A percentile compares a stretch with the other conserved stretches of the same genome.
These are phyloP conservation scores for Lordiphosa stackelbergi DNA, from an alignment of 1,140 invertebrate species.

Conservation along the genomic window DNA sequence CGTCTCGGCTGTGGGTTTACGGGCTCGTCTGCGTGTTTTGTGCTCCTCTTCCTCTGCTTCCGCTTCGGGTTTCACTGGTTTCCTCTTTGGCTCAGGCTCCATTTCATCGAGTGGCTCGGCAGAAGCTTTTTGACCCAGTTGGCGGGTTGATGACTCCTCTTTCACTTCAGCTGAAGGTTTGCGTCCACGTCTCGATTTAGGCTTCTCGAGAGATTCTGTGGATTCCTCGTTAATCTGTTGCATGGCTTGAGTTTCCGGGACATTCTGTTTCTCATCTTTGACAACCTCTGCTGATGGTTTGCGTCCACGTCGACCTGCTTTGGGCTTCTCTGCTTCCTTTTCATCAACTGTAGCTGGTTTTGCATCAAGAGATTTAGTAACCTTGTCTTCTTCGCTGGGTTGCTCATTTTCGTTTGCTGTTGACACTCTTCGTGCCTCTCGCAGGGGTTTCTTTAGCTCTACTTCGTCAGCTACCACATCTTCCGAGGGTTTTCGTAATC, in stretches of 20 bases:
- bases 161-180: conserved; percentile 13
- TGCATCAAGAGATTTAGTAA: not conserved
- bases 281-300: conserved; percentile 9
- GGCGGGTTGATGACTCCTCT: not conserved
- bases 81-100: conserved; percentile 9
- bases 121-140: conserved; percentile 5
- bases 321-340: not conserved
- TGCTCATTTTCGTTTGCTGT: too few species aligned
- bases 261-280: conserved; percentile 1
- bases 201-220: not conserved
- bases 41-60: conserved; percentile 6
- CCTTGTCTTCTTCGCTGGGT: too few species aligned
- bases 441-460: too few species aligned
- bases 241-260: not conserved
- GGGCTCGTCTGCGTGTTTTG: conserved; percentile 13
- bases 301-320: not conserved
- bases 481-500: conserved; percentile 21
- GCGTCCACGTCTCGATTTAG: conserved; percentile 16
- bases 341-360: not conserved
- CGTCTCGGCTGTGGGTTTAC: conserved; percentile 17
- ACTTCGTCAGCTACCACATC: not conserved
- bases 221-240: not conserved
- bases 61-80: conserved; percentile 4
- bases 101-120: conserved; percentile 1
- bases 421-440: too few species aligned